Percentiles rank a stretch among this genome's conserved stretches.
These are phyloP conservation scores for Platygyra sinensis DNA, from an alignment of 64 coral and sea anemone genomes.

Conservation along the genomic window DNA sequence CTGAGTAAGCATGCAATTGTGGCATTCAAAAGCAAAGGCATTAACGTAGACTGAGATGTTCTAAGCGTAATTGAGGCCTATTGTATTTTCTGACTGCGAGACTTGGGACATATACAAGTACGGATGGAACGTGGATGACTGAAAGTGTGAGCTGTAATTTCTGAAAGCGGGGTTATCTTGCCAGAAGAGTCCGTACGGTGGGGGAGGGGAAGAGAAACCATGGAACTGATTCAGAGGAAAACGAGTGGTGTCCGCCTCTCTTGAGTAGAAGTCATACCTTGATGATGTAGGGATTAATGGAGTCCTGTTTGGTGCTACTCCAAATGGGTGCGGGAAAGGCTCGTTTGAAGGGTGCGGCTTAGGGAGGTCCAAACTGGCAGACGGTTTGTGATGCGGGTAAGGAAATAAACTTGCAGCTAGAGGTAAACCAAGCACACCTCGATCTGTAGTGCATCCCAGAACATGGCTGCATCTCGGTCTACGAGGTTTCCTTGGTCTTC, in stretches of 20 bases:
- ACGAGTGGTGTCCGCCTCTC: background rate
- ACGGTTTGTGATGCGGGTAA: constrained; percentile 1
- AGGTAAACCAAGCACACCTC: constrained; percentile 9
- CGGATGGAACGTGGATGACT: constrained; percentile 18
- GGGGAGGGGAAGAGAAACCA: constrained; percentile 23
- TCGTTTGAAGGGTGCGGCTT: constrained; percentile 27
- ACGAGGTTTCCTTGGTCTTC: constrained; percentile 69
- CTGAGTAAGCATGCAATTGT: no score
- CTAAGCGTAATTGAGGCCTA: constrained; percentile 35
- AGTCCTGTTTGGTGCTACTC: constrained; percentile 17
- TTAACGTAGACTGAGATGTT: background rate
- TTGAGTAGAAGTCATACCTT: constrained; percentile 7
- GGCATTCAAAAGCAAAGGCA: background rate
- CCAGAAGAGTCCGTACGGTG: constrained; percentile 25
- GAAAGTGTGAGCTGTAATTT: constrained; percentile 23
- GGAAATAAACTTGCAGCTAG: constrained; percentile 22
- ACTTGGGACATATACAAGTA: constrained; percentile 27
- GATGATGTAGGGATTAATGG: background rate
- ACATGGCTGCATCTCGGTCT: constrained; percentile 66
- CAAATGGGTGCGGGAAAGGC: constrained; percentile 12
- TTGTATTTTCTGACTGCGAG: constrained; percentile 18
- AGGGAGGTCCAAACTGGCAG: background rate
- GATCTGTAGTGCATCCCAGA: background rate
- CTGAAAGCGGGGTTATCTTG: constrained; percentile 40
- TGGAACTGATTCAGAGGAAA: constrained; percentile 20